Evolutionary conservation across 2,797 vertebrate species (phyloP).

Genomic region (Cossypha polioptera): DNA sequence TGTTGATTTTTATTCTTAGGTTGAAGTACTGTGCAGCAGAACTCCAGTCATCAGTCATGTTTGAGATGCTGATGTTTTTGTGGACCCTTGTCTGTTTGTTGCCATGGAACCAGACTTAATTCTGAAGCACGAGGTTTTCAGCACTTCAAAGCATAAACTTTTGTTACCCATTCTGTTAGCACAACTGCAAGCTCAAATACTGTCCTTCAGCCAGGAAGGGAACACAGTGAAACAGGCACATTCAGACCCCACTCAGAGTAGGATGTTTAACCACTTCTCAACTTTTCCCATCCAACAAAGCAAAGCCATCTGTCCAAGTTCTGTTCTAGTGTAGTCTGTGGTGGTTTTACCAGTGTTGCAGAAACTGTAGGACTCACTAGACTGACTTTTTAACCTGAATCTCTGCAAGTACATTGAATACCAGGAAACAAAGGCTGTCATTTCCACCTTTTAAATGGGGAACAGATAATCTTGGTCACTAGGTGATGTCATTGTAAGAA

Average conservation of each 20-base stretch:
- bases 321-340: background rate
- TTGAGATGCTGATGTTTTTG: constrained; percentile 38
- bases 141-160: constrained; percentile 33
- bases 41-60: background rate
- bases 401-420: background rate
- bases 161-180: background rate
- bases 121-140: constrained; percentile 16
- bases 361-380: background rate
- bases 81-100: constrained; percentile 32
- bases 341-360: background rate
- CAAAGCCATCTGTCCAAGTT: background rate
- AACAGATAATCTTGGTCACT: background rate
- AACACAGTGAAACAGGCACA: background rate
- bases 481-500: background rate
- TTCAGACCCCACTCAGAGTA: background rate
- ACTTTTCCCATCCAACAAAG: background rate
- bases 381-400: background rate
- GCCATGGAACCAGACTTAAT: constrained; percentile 44
- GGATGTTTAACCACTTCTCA: background rate
- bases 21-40: background rate
- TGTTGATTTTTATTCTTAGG: background rate
- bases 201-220: background rate
- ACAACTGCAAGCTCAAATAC: background rate
- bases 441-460: background rate
- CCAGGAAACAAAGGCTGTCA: background rate